phyloP scores from a whole-genome alignment of 1,140 invertebrate genomes.

The Conus betulinus region DNA sequence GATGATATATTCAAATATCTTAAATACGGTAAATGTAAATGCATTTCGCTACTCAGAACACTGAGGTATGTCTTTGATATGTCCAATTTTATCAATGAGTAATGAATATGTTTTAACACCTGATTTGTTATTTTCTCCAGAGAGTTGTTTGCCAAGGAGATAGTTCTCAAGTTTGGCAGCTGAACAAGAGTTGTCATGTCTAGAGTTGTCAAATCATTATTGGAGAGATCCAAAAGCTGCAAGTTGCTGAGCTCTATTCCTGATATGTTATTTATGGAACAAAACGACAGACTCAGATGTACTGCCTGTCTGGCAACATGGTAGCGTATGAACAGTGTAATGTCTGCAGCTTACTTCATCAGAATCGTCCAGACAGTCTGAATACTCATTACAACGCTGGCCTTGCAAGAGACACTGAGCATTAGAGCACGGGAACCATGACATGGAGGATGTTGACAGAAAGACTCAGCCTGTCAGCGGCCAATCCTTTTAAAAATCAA shows the following conservation, averaged over 20 bases:
- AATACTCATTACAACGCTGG: not conserved
- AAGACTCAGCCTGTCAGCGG: not conserved
- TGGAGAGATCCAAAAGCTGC: constrained; percentile 9
- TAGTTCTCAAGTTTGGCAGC: constrained; percentile 15
- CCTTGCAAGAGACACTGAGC: not conserved
- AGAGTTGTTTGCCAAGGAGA: constrained; percentile 32
- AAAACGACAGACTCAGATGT: not conserved
- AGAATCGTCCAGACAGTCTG: not conserved
- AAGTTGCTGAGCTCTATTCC: not conserved
- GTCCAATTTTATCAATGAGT: not conserved
- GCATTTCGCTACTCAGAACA: not conserved
- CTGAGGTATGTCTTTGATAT: constrained; percentile 7
- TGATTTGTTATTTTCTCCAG: not conserved
- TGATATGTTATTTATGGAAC: not conserved
- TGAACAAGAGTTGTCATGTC: not conserved
- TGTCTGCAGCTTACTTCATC: not conserved
- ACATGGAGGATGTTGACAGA: not conserved
- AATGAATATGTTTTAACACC: not conserved
- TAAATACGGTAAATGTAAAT: constrained; percentile 13
- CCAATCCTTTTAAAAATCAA: not conserved
- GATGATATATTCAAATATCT: not conserved
- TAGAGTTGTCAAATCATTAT: constrained; percentile 22
- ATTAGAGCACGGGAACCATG: not conserved
- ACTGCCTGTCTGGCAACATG: not conserved
- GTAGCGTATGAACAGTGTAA: not conserved